These are phyloP conservation scores for Meteorus colon DNA, from an alignment of 2,888 invertebrate species.

Conservation along the genomic window DNA sequence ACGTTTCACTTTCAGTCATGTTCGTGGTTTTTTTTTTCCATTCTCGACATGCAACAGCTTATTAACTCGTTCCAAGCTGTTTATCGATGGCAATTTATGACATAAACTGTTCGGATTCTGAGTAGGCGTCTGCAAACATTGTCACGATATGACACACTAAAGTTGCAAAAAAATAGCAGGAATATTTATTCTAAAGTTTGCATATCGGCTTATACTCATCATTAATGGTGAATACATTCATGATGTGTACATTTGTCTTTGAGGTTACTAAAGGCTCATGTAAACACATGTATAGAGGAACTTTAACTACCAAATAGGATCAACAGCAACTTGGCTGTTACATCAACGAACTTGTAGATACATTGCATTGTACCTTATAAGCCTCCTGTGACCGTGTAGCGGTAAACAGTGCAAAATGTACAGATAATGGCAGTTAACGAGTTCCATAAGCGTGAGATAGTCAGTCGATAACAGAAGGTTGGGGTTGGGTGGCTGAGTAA, in stretches of 20 bases:
- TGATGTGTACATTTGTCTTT: neutral
- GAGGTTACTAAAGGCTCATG: neutral
- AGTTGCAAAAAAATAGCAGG: neutral
- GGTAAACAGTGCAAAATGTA: neutral
- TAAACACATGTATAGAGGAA: neutral
- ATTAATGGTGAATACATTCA: neutral
- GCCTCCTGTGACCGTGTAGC: neutral
- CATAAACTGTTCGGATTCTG: neutral
- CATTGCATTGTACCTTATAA: neutral
- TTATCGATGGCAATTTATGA: constrained; percentile 33
- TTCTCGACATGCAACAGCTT: constrained; percentile 20
- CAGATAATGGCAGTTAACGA: neutral
- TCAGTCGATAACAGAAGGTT: neutral
- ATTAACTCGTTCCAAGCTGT: constrained; percentile 32
- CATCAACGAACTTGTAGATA: neutral
- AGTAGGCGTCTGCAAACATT: neutral
- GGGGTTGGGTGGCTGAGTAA: neutral
- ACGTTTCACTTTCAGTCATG: constrained; percentile 5
- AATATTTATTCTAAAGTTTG: neutral
- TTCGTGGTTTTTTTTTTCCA: neutral
- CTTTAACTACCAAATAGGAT: neutral
- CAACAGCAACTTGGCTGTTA: neutral
- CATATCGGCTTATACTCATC: too few relatives aligned
- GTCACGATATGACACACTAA: neutral
- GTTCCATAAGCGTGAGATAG: constrained; percentile 5